Evolutionary conservation across 2,888 invertebrate genomes (phyloP).

Genomic region (Drosophila pseudotakahashii): DNA sequence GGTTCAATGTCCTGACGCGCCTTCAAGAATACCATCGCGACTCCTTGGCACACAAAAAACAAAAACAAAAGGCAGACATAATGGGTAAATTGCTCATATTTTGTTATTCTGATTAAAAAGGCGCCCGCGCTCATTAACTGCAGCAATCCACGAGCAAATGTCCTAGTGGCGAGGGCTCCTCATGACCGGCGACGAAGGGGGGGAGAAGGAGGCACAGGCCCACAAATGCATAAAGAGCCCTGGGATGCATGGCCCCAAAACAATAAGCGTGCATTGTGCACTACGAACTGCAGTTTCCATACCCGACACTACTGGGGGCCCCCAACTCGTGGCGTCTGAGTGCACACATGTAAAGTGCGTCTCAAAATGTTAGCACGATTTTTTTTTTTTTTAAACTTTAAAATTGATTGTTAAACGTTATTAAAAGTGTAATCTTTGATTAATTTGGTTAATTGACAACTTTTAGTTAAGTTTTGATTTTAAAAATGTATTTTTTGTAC

Average conservation of each 20-base stretch:
- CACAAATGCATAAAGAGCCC: conserved; percentile 62
- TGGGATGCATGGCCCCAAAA: conserved; percentile 55
- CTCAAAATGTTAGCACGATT: not conserved
- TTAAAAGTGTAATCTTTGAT: not conserved
- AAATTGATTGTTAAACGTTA: not conserved
- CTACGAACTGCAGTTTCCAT: conserved; percentile 35
- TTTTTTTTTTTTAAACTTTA: not conserved
- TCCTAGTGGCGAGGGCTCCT: conserved; percentile 34
- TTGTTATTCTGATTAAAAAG: conserved; percentile 72
- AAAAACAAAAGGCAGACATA: conserved; percentile 34
- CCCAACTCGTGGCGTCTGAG: conserved; percentile 34
- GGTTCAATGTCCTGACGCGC: conserved; percentile 72
- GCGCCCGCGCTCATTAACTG: conserved; percentile 53
- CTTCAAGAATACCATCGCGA: conserved; percentile 40
- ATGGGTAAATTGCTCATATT: conserved; percentile 75
- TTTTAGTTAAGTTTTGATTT: not conserved
- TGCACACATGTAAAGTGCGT: conserved; percentile 40
- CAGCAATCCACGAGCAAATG: conserved; percentile 40
- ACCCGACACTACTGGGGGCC: conserved; percentile 34
- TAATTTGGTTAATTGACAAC: not conserved
- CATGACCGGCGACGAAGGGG: conserved; percentile 1
- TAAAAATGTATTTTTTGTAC: no score
- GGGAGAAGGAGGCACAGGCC: conserved; percentile 22
- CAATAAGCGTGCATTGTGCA: conserved; percentile 75
- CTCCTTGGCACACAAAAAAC: conserved; percentile 52